Conservation (phyloP, 2,113 vertebrate species). For the Sphyrna mokarran region DNA sequence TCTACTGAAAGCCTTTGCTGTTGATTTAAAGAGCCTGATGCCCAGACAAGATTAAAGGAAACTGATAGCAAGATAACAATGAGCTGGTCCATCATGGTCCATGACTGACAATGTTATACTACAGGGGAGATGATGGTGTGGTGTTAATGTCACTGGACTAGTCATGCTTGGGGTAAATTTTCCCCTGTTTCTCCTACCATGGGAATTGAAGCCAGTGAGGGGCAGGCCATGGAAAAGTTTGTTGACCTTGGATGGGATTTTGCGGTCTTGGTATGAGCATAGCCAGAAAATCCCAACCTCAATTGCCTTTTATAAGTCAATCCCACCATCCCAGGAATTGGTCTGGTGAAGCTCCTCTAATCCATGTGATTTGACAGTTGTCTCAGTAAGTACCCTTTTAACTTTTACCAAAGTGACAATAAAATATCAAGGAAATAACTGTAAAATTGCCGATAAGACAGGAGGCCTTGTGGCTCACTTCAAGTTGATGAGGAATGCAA, state of each 20-base stretch:
- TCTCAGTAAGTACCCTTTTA: background rate
- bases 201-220: no score
- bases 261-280: no score
- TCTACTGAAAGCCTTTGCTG: background rate
- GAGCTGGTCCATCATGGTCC: background rate
- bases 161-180: no score
- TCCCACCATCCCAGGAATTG: no score
- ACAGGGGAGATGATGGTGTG: no score
- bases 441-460: background rate
- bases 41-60: background rate
- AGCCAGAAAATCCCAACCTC: no score
- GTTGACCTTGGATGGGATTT: no score
- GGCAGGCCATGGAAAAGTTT: no score
- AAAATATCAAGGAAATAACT: background rate
- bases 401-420: background rate
- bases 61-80: background rate
- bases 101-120: background rate
- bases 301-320: no score
- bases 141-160: no score
- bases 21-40: background rate
- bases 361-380: background rate
- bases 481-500: background rate
- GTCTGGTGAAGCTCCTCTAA: no score
- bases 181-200: no score
- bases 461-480: background rate